phyloP scores from a whole-genome alignment of 2,797 vertebrate species.

The Silurus lanzhouensis region DNA sequence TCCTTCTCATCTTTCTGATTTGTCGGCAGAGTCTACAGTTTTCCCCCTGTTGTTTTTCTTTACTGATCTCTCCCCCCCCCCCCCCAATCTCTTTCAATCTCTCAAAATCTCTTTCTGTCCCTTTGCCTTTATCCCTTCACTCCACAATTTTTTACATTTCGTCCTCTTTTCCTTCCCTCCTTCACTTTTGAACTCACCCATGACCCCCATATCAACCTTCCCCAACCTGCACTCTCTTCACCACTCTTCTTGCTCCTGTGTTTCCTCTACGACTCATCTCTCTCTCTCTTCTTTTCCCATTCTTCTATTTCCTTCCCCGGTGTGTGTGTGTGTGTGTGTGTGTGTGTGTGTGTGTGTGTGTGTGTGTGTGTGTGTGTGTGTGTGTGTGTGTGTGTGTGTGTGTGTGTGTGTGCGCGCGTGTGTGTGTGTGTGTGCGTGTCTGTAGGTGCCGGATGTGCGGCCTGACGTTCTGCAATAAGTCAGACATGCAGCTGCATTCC shows the following conservation, averaged over 20 bases:
- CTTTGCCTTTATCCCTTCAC: constrained; percentile 33
- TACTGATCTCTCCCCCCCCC: constrained; percentile 46
- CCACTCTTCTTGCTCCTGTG: constrained; percentile 47
- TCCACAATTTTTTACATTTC: constrained; percentile 37
- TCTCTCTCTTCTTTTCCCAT: constrained; percentile 55
- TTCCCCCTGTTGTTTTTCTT: constrained; percentile 45
- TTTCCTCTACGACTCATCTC: constrained; percentile 59
- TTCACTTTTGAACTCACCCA: neutral
- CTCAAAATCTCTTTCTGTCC: neutral
- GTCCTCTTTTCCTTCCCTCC: neutral
- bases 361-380: constrained; percentile 76
- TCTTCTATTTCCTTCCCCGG: constrained; percentile 60
- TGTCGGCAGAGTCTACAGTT: constrained; percentile 41
- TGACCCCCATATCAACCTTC: constrained; percentile 9
- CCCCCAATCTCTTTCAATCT: neutral
- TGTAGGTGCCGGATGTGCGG: constrained; percentile 99
- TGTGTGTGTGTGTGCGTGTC: constrained; percentile 76
- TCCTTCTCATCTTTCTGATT: constrained; percentile 43
- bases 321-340: constrained; percentile 74
- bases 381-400: constrained; percentile 71
- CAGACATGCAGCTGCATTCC: constrained; percentile 99
- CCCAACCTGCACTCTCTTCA: constrained; percentile 30
- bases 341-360: constrained; percentile 72
- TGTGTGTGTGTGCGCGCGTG: constrained; percentile 71
- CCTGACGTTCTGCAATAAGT: constrained; percentile 99